Conservation (phyloP, 92 coral and sea anemone species). For the Paragorgia papillata region DNA sequence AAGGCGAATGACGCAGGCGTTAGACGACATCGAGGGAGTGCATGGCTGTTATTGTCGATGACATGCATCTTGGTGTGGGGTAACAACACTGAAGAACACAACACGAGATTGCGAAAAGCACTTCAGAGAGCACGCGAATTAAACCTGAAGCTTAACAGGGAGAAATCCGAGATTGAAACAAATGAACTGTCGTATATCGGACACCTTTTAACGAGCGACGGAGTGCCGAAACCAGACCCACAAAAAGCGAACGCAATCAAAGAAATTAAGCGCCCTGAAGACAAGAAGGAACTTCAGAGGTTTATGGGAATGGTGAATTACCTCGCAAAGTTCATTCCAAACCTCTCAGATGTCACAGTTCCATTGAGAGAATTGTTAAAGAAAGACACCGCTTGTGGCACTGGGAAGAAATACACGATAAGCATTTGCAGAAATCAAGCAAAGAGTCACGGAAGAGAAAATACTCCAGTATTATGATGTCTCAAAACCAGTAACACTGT, state of each 20-base stretch:
- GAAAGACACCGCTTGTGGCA: slow-evolving; percentile 45
- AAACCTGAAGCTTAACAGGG: neutral
- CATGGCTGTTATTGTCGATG: too few species aligned
- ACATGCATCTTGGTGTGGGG: too few species aligned
- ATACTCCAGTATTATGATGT: slow-evolving; percentile 53
- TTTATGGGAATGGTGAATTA: slow-evolving; percentile 4
- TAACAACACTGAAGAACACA: too few species aligned
- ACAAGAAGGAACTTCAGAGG: slow-evolving; percentile 29
- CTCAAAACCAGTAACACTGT: slow-evolving; percentile 44
- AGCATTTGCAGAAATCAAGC: slow-evolving; percentile 39
- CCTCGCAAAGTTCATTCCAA: slow-evolving; percentile 21
- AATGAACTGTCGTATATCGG: neutral
- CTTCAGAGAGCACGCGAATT: too few species aligned
- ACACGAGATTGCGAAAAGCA: too few species aligned
- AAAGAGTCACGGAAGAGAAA: slow-evolving; percentile 33
- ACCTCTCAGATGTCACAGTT: slow-evolving; percentile 18
- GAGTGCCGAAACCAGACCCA: slow-evolving; percentile 18
- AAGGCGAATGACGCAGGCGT: too few species aligned
- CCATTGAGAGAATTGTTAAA: slow-evolving; percentile 22
- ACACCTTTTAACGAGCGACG: neutral
- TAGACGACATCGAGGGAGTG: too few species aligned
- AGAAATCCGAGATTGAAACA: neutral
- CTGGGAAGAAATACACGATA: slow-evolving; percentile 42
- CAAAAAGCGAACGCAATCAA: slow-evolving; percentile 4
- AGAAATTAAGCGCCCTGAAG: slow-evolving; percentile 14